Base-by-base conservation (phyloP, 2,888 invertebrate species). In the Pristionchus fissidentatus region DNA sequence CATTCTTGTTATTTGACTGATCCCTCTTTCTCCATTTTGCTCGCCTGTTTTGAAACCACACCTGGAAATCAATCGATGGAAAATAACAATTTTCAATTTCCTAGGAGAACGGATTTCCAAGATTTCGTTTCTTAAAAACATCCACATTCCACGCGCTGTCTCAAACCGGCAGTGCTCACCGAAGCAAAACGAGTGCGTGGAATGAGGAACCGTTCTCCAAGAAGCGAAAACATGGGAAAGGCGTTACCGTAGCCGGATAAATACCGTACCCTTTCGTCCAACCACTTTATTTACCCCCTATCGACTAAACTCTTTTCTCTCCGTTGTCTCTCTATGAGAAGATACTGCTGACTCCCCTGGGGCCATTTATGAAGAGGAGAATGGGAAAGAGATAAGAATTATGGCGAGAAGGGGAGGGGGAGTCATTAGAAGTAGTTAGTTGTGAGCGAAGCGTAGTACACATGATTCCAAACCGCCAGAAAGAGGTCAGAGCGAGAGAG, bases 11-110 rank as follows among this genome's bases (percentile, higher is more conserved):
- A 43, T 85, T 85, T n/a, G 83, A 75, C 52, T 88, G 97, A 93
- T 99, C 98, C 94, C 97, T 97, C 94, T 99, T 99, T 86, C 98
- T 95, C 97, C 98, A 99, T 93, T 99, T 99, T 80, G 99, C 99
- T 86, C 98, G 95, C 52, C 99, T 95, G 94, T 99, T 99, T 94
- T 99, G 99, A 94, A 99, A 99, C 98, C 98, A 99, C 87, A 99
- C 98, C 98, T 98, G 95, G 29, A 92, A 89, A 26, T n/a, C n/a
- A n/a, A n/a, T n/a, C n/a, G n/a, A n/a, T n/a, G n/a, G n/a, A n/a
- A n/a, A n/a, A n/a, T n/a, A n/a, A n/a, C n/a, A n/a, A n/a, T n/a
- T n/a, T n/a, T n/a, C n/a, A n/a, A n/a, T n/a, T n/a, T n/a, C n/a
- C n/a, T n/a, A n/a, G n/a, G n/a, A n/a, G n/a, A n/a, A n/a, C n/a